These are phyloP conservation scores for Aplocera efformata DNA, from an alignment of 2,888 invertebrate genomes.

Conservation along the genomic window DNA sequence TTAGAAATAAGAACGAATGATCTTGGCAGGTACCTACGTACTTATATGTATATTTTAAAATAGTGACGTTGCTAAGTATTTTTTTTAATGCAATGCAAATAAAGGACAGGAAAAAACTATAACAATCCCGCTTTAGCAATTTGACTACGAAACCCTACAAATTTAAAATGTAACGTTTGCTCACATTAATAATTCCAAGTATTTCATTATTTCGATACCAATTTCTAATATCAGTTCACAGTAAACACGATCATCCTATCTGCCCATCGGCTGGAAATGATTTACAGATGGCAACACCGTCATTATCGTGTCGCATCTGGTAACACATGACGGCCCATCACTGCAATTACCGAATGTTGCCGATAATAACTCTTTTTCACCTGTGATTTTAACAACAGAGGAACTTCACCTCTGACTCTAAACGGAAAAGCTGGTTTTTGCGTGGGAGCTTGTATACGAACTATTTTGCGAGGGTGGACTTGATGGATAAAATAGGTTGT, in stretches of 20 bases:
- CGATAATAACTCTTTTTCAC: slow-evolving; percentile 45
- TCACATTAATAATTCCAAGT: no score
- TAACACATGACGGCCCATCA: slow-evolving; percentile 2
- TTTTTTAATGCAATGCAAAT: no score
- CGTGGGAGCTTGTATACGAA: background rate
- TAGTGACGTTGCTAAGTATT: no score
- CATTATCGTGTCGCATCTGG: slow-evolving; percentile 11
- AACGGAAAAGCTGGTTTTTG: background rate
- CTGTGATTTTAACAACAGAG: slow-evolving; percentile 18
- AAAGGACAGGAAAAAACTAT: no score
- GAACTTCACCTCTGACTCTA: background rate
- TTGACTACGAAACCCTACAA: no score
- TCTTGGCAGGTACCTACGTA: no score
- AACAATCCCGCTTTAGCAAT: no score
- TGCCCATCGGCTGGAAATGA: slow-evolving; percentile 12
- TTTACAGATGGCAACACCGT: slow-evolving; percentile 8
- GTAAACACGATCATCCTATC: slow-evolving; percentile 2
- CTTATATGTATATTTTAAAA: no score
- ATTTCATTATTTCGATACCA: background rate
- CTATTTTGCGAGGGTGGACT: slow-evolving; percentile 40
- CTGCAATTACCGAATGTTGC: slow-evolving; percentile 27
- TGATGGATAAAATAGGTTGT: slow-evolving; percentile 16
- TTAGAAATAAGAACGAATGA: no score
- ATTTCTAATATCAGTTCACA: slow-evolving; percentile 4
- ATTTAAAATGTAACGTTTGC: no score